phyloP scores from a whole-genome alignment of 1,140 invertebrate species.

The Acarapis woodi region DNA sequence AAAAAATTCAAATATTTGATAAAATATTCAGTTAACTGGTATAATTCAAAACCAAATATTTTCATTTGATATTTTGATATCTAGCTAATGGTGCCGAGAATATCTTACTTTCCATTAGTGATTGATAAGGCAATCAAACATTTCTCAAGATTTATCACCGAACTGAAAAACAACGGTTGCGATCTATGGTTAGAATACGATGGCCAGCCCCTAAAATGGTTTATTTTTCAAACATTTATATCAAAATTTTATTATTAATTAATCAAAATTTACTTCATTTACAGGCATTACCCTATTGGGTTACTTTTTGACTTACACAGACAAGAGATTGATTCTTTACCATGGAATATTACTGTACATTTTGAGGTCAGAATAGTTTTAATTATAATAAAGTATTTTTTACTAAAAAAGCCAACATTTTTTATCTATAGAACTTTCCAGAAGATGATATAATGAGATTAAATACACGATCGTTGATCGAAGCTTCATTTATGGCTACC shows the following conservation, averaged over 20 bases:
- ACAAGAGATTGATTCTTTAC: constrained; percentile 27
- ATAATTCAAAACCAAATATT: no score
- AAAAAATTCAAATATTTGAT: constrained; percentile 1
- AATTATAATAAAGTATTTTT: background rate
- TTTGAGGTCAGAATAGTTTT: constrained; percentile 25
- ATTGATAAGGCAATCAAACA: constrained; percentile 83
- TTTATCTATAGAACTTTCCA: constrained; percentile 20
- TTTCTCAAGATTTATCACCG: constrained; percentile 47
- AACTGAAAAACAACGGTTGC: constrained; percentile 37
- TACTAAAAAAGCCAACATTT: background rate
- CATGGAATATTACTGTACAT: constrained; percentile 81
- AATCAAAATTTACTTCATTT: constrained; percentile 6
- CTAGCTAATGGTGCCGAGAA: constrained; percentile 59
- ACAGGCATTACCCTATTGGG: constrained; percentile 75
- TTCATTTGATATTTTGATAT: constrained; percentile 10
- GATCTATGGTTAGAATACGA: constrained; percentile 90
- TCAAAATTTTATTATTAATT: constrained; percentile 2
- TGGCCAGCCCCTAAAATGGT: constrained; percentile 68
- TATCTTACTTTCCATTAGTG: constrained; percentile 82
- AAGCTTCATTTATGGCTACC: constrained; percentile 73
- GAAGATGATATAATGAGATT: constrained; percentile 22
- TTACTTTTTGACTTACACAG: constrained; percentile 59
- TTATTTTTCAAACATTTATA: constrained; percentile 9
- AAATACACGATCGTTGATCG: constrained; percentile 44
- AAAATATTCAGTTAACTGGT: background rate